Evolutionary conservation across 2,888 invertebrate species (phyloP).

Genomic region (Poecilobothrus nobilitatus): DNA sequence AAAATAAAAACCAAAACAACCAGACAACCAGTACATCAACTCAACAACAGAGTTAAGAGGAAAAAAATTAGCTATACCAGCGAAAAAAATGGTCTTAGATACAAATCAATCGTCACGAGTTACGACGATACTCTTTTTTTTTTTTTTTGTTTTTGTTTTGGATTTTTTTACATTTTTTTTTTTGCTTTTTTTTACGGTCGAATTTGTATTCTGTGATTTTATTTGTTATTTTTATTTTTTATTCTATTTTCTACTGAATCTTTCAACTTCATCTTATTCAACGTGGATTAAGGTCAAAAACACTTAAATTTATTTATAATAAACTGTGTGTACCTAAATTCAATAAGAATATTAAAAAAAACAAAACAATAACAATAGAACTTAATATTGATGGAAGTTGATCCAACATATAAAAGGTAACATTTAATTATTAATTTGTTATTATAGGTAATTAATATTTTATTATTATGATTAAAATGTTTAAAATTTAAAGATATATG

Average conservation of each 20-base stretch:
- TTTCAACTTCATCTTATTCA: slow-evolving; percentile 1
- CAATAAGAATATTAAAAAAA: neutral
- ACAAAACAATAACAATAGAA: too few relatives aligned
- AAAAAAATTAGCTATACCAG: neutral
- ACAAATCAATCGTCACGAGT: slow-evolving; percentile 23
- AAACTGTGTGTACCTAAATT: neutral
- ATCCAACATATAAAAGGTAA: too few relatives aligned
- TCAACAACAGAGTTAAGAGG: neutral
- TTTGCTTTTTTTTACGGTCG: slow-evolving; percentile 10
- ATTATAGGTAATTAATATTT: too few relatives aligned
- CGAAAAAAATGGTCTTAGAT: slow-evolving; percentile 15
- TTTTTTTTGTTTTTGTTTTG: too few relatives aligned
- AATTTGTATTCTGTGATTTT: slow-evolving; percentile 15
- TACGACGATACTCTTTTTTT: neutral
- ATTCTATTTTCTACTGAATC: slow-evolving; percentile 3
- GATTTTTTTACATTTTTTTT: too few relatives aligned
- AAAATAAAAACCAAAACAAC: too few relatives aligned
- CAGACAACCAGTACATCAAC: neutral
- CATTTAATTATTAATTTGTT: too few relatives aligned
- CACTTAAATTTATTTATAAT: slow-evolving; percentile 18
- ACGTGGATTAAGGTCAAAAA: slow-evolving; percentile 23
- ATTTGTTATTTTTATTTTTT: neutral
- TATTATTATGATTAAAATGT: too few relatives aligned
- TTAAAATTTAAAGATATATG: too few relatives aligned
- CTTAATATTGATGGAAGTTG: too few relatives aligned